phyloP scores from a whole-genome alignment of 1,140 invertebrate genomes.

The Drosophila sp. region DNA sequence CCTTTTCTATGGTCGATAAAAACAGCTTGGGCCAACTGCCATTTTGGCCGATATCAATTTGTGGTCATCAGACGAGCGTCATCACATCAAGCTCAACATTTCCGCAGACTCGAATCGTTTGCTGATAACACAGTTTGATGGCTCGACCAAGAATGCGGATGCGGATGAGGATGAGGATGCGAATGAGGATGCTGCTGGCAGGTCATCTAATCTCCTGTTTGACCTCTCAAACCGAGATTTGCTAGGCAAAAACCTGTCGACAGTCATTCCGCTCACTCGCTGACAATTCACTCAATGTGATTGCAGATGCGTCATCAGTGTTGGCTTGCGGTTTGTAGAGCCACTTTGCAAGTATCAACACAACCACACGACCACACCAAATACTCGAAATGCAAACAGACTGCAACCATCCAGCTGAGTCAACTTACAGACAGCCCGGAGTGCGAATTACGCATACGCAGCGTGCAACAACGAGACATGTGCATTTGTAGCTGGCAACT shows the following conservation, averaged over 20 bases:
- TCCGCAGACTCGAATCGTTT: slow-evolving; percentile 59
- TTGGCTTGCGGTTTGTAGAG: slow-evolving; percentile 24
- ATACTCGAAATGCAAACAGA: background rate
- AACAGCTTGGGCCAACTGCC: slow-evolving; percentile 23
- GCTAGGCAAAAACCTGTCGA: slow-evolving; percentile 25
- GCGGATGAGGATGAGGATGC: too few relatives aligned
- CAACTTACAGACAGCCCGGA: slow-evolving; percentile 33
- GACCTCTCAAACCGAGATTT: slow-evolving; percentile 13
- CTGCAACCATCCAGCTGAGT: slow-evolving; percentile 16
- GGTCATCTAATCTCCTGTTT: slow-evolving; percentile 32
- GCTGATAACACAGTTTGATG: slow-evolving; percentile 18
- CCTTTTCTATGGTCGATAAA: slow-evolving; percentile 4
- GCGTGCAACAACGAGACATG: slow-evolving; percentile 24
- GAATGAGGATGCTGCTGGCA: slow-evolving; percentile 37
- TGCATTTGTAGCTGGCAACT: slow-evolving; percentile 2
- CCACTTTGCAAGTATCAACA: slow-evolving; percentile 12
- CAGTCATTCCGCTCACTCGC: slow-evolving; percentile 6
- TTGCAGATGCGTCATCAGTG: slow-evolving; percentile 9
- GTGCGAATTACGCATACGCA: slow-evolving; percentile 68
- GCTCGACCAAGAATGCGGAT: background rate
- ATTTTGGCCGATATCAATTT: slow-evolving; percentile 62
- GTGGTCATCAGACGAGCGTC: slow-evolving; percentile 53
- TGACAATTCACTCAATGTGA: slow-evolving; percentile 19
- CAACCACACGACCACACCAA: background rate
- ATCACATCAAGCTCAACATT: slow-evolving; percentile 60